Evolutionary conservation across 1,140 invertebrate species (phyloP), one percentile per base, ranked within the genome.

Genomic region (Caenorhabditis latens): DNA sequence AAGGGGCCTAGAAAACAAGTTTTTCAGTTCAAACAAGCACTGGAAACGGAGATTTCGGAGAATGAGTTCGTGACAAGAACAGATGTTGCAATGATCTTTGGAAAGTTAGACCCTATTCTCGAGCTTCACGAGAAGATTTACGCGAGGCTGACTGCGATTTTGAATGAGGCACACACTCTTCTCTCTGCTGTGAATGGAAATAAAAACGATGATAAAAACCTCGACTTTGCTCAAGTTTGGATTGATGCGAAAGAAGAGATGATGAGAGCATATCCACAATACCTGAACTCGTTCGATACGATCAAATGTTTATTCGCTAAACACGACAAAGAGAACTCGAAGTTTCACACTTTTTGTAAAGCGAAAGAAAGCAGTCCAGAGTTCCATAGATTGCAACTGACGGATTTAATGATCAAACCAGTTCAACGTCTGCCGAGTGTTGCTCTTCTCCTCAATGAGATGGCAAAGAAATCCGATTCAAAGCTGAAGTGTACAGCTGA

Each of bases 231-330:
- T 6, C 58, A 88, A 82, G 67, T 86, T 21, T 88, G 88, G 89
- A 88, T 83, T 53, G 83, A 88, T 58, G 91, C 94, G 94, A 92
- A 93, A 21, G 93, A 94, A 57, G 94, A 93, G n/a, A 89, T 99
- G 88, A 94, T 96, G 67, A 97, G 96, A 93, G 96, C 97, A 0
- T 99, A 99, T 94, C 97, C 97, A 75, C 96, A 97, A 8, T 99
- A 98, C 93, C 96, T 99, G 14, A 99, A 99, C 93, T 99, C 96
- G 93, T 99, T 98, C 93, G 97, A 99, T 93, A 96, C 96, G 92
- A 97, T 96, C 91, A 98, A 98, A 93, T 96, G 97, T 91, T 96
- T 96, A 94, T 95, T 99, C 90, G 94, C 95, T 87, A 95, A 96
- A 91, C 98, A 96, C 94, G 97, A 98, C 94, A 95, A 95, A 92